Conservation (phyloP, 92 coral and sea anemone species). For the Diadumene lineata region DNA sequence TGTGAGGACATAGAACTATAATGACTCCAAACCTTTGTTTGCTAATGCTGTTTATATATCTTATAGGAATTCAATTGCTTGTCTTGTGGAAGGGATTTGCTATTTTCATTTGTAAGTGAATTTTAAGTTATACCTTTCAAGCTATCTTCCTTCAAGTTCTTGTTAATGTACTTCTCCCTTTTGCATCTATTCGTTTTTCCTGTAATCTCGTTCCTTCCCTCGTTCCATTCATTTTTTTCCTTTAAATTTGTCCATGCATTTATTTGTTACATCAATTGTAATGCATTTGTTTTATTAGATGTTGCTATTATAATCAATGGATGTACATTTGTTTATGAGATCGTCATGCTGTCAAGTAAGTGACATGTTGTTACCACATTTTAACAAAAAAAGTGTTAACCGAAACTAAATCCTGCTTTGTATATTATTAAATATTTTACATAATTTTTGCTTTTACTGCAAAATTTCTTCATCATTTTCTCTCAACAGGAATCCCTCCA, state of each 20-base stretch:
- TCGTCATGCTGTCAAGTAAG: slow-evolving; percentile 78
- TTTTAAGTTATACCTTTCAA: background rate
- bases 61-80: slow-evolving; percentile 71
- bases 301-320: slow-evolving; percentile 74
- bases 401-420: too few relatives aligned
- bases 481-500: slow-evolving; percentile 41
- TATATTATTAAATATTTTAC: background rate
- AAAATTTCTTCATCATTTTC: background rate
- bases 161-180: too few relatives aligned
- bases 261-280: too few relatives aligned
- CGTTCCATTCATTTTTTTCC: too few relatives aligned
- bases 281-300: too few relatives aligned
- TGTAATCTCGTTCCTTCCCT: too few relatives aligned
- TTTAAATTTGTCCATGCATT: too few relatives aligned
- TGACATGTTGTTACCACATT: background rate
- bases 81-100: slow-evolving; percentile 71
- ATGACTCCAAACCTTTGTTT: too few relatives aligned
- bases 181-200: too few relatives aligned
- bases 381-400: too few relatives aligned
- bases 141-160: too few relatives aligned
- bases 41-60: background rate
- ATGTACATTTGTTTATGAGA: slow-evolving; percentile 69
- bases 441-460: too few relatives aligned
- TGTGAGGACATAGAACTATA: background rate
- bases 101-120: slow-evolving; percentile 64